These are phyloP conservation scores for Catagonus wagneri DNA, from an alignment of 2,113 vertebrate genomes.

Conservation along the genomic window DNA sequence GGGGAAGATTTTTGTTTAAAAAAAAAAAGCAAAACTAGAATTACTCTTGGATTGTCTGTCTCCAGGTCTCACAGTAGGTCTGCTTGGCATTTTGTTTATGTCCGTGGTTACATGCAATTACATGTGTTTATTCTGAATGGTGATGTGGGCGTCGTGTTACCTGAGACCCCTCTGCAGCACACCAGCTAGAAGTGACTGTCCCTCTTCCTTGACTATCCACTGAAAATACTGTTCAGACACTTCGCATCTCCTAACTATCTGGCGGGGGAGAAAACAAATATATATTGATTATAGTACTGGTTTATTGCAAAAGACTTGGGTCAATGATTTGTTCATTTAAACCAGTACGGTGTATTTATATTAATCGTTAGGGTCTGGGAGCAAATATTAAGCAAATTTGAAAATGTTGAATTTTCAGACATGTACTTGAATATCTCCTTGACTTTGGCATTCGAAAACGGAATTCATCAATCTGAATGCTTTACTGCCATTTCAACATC, in stretches of 20 bases:
- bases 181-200: not conserved
- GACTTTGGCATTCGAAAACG: constrained; percentile 3
- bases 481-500: constrained; percentile 29
- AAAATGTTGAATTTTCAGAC: not conserved
- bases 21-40: not conserved
- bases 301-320: not conserved
- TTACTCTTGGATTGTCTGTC: not conserved
- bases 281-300: constrained; percentile 22
- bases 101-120: not conserved
- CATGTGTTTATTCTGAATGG: not conserved
- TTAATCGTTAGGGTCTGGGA: constrained; percentile 39
- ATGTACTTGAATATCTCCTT: constrained; percentile 22
- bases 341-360: constrained; percentile 11
- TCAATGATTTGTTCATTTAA: constrained; percentile 67
- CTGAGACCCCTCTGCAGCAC: not conserved
- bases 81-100: not conserved
- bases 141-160: not conserved
- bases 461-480: constrained; percentile 58
- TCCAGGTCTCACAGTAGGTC: not conserved
- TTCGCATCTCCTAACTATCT: constrained; percentile 13
- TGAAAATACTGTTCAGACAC: not conserved
- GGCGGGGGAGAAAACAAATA: constrained; percentile 14
- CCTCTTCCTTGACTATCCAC: not conserved
- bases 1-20: not conserved
- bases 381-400: constrained; percentile 56